Percentiles rank a stretch among this genome's conserved stretches.
Evolutionary conservation across 2,888 invertebrate genomes (phyloP).

Genomic region (Lucinisca nassula): DNA sequence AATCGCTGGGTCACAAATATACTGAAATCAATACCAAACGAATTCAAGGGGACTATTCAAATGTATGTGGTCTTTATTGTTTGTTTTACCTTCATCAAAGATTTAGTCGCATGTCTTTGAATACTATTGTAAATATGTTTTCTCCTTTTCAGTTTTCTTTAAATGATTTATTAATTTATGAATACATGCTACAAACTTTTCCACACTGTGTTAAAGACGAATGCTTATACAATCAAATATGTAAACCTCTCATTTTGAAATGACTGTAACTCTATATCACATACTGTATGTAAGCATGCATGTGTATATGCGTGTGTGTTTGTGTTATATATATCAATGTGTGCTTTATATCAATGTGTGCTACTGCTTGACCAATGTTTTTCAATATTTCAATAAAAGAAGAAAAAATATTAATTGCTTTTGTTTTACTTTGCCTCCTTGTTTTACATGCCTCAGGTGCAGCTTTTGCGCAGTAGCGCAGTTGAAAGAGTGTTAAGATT

Average conservation of each 20-base stretch:
- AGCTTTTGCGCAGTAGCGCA: too few species aligned
- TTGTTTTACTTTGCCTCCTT: too few species aligned
- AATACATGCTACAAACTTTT: not conserved
- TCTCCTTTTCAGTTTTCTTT: not conserved
- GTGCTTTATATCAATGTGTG: too few species aligned
- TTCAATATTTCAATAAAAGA: too few species aligned
- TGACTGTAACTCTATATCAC: not conserved
- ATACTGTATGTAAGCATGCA: not conserved
- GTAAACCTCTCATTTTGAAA: not conserved
- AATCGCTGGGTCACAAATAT: not conserved
- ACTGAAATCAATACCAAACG: not conserved
- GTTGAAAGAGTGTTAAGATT: too few species aligned
- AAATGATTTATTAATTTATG: slow-evolving; percentile 23
- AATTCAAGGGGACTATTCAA: not conserved
- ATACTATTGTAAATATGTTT: not conserved
- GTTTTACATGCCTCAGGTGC: too few species aligned
- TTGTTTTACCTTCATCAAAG: not conserved
- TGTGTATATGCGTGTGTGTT: too few species aligned
- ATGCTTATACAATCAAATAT: slow-evolving; percentile 16
- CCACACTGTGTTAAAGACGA: slow-evolving; percentile 13
- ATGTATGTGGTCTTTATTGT: not conserved
- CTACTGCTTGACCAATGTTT: too few species aligned
- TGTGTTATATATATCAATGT: not conserved
- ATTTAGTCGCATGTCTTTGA: not conserved
- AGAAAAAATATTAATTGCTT: too few species aligned